Evolutionary conservation across 2,888 invertebrate genomes (phyloP).

Genomic region (Cremastinae sp.): DNA sequence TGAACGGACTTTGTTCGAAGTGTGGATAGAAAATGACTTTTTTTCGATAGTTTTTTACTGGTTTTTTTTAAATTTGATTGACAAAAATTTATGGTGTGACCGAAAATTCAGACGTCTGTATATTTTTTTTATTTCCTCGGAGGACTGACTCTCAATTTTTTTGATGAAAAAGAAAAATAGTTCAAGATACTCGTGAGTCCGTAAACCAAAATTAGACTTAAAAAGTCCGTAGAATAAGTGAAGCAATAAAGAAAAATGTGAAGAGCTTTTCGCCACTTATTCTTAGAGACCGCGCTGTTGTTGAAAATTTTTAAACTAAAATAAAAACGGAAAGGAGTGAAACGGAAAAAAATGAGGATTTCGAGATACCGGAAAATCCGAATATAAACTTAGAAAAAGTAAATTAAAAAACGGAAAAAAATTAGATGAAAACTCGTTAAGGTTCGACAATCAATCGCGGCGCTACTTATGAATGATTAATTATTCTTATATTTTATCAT

Average conservation of each 20-base stretch:
- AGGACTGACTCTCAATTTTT: background rate
- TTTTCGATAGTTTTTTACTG: too few species aligned
- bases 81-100: too few species aligned
- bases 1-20: background rate
- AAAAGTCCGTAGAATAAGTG: slow-evolving; percentile 64
- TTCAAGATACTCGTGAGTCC: slow-evolving; percentile 49
- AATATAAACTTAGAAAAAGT: slow-evolving; percentile 1
- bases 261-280: slow-evolving; percentile 69
- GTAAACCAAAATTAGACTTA: slow-evolving; percentile 55
- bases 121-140: background rate
- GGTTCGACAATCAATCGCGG: slow-evolving; percentile 53
- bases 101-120: too few species aligned
- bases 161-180: slow-evolving; percentile 8
- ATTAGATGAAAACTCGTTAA: slow-evolving; percentile 30
- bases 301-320: slow-evolving; percentile 59
- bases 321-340: slow-evolving; percentile 22
- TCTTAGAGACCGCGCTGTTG: slow-evolving; percentile 63
- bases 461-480: slow-evolving; percentile 46
- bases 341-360: slow-evolving; percentile 25
- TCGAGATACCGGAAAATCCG: slow-evolving; percentile 9
- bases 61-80: too few species aligned
- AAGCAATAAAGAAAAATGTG: slow-evolving; percentile 66
- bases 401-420: background rate
- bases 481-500: slow-evolving; percentile 47
- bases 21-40: background rate